A percentile compares a stretch with the other conserved stretches of the same genome.
phyloP scores from a whole-genome alignment of 2,113 vertebrate genomes.

The Sitta europaea region DNA sequence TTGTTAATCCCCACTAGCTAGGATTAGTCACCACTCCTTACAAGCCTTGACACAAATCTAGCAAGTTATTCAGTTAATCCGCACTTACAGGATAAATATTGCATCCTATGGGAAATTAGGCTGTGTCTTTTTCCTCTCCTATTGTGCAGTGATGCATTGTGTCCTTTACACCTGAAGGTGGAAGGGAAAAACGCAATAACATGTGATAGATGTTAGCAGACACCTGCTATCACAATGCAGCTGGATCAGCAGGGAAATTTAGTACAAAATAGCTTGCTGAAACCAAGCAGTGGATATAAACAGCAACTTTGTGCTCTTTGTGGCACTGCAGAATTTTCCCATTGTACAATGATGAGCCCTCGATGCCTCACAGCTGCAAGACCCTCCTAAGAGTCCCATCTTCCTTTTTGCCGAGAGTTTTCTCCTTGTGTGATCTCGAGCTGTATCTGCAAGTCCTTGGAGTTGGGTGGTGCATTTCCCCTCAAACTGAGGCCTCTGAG shows the following conservation, averaged over 20 bases:
- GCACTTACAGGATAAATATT: slow-evolving; percentile 52
- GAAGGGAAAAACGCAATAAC: not conserved
- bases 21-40: slow-evolving; percentile 65
- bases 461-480: not conserved
- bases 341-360: not conserved
- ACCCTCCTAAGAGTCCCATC: not conserved
- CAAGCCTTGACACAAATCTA: slow-evolving; percentile 65
- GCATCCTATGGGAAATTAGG: slow-evolving; percentile 57
- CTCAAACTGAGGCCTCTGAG: accelerated
- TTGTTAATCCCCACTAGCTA: slow-evolving; percentile 60
- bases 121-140: not conserved
- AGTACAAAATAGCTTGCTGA: not conserved
- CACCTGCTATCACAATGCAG: not conserved
- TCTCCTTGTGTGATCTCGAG: not conserved
- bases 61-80: slow-evolving; percentile 62
- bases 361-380: not conserved
- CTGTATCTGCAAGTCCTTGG: not conserved
- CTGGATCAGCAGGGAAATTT: slow-evolving; percentile 14
- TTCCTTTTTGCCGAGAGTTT: not conserved
- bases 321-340: not conserved
- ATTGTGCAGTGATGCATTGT: not conserved
- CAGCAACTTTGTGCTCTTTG: not conserved
- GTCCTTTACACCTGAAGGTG: not conserved
- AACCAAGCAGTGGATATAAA: not conserved
- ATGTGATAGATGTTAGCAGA: slow-evolving; percentile 18